phyloP scores from a whole-genome alignment of 2,797 vertebrate genomes.

The Benthosema pterotum region DNA sequence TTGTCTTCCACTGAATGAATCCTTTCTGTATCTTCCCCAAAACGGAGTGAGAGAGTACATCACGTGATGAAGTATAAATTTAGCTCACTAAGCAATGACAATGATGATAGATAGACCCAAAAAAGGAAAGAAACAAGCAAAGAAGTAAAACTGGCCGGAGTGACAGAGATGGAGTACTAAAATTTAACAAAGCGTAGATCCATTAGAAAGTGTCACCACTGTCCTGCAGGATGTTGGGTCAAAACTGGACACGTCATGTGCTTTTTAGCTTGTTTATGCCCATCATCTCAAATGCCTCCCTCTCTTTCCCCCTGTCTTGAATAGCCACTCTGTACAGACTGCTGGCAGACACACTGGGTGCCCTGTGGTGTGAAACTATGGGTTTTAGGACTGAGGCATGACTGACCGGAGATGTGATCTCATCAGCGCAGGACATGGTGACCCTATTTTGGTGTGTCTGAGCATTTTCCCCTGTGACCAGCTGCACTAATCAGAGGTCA shows the following conservation, averaged over 20 bases:
- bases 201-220: background rate
- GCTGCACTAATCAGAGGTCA: conserved; percentile 59
- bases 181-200: background rate
- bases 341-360: conserved; percentile 17
- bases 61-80: too few species aligned
- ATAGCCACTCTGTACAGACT: conserved; percentile 9
- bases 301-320: conserved; percentile 5
- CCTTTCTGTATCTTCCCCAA: conserved; percentile 51
- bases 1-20: conserved; percentile 63
- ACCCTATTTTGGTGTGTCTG: conserved; percentile 19
- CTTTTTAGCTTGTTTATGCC: conserved; percentile 1
- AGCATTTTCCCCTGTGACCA: conserved; percentile 40
- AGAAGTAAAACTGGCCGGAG: background rate
- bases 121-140: background rate
- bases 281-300: background rate
- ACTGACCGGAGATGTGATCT: conserved; percentile 32
- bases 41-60: conserved; percentile 8
- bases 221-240: conserved; percentile 5
- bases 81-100: background rate
- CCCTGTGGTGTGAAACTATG: conserved; percentile 8
- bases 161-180: background rate
- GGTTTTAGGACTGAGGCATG: background rate
- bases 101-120: background rate
- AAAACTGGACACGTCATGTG: background rate
- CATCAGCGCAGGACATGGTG: conserved; percentile 22